Evolutionary conservation across 2,797 vertebrate species (phyloP).

Genomic region (Falco naumanni): DNA sequence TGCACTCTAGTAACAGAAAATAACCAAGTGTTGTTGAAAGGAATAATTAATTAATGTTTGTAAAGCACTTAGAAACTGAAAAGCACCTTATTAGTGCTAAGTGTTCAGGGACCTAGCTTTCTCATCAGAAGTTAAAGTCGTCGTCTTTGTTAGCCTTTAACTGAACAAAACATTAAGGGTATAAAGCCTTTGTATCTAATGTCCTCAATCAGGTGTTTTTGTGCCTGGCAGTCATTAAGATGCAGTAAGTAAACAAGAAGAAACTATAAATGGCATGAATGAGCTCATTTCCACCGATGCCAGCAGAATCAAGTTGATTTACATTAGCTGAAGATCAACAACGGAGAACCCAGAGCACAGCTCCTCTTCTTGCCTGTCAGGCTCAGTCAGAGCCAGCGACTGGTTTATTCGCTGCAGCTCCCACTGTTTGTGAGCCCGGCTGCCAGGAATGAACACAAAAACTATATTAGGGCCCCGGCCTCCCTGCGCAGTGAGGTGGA

Average conservation of each 20-base stretch:
- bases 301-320: neutral
- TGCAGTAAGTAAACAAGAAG: slow-evolving; percentile 24
- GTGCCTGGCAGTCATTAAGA: slow-evolving; percentile 4
- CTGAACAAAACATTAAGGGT: neutral
- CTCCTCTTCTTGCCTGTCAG: fast-evolving
- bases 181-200: neutral
- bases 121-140: slow-evolving; percentile 4
- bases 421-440: neutral
- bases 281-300: neutral
- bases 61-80: slow-evolving; percentile 55
- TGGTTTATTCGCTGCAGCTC: neutral
- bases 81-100: slow-evolving; percentile 52
- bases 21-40: slow-evolving; percentile 49
- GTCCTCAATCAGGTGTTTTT: neutral
- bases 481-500: neutral
- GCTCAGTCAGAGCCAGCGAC: neutral
- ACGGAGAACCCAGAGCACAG: neutral
- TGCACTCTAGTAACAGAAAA: slow-evolving; percentile 31
- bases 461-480: neutral
- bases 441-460: neutral
- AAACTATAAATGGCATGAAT: slow-evolving; percentile 20
- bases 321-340: slow-evolving; percentile 1
- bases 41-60: slow-evolving; percentile 71
- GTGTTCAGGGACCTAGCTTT: slow-evolving; percentile 1
- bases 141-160: neutral